Base-by-base conservation (phyloP, 2,113 vertebrate genomes). In the Collichthys lucidus region DNA sequence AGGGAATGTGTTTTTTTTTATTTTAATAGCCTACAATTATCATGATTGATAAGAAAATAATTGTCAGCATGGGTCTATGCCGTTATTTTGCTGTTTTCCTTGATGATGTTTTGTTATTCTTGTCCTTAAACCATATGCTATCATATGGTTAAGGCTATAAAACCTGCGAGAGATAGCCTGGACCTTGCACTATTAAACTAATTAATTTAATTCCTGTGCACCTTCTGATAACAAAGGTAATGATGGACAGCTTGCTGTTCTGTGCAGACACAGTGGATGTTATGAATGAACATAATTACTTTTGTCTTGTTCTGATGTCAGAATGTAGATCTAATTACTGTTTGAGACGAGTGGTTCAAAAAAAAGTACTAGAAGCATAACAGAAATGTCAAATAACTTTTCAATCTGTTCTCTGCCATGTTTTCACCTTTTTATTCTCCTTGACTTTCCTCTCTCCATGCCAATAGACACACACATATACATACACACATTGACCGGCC, bases 401-500 rank as follows among this genome's bases (percentile, higher is more conserved):
- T 42, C 26, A 74, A 0, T 42, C 20, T 57, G 47, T 56, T 15
- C 16, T 31, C 52, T 20, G 16, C 14, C 11, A 42, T 62, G 20
- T 19, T 70, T 79, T 56, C 4, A 46, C 67, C 29, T 75, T 26
- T 22, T 14, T 53, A 11, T n/a, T 73, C 5, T 56, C 24, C 0
- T 68, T 72, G 61, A 17, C 46, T 69, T 68, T 19, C 64, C 42
- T 80, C 66, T 78, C 40, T 22, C 22, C 22, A 16, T 71, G 46
- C 60, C 69, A 40, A 14, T 59, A 67, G 9, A 73, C 42, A 49
- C 63, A 77, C 31, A 63, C 62, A 77, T 60, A 74, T 46, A 62
- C 61, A 24, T 60, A 79, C 79, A 86, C 82, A 74, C 90, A 89
- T 59, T 53, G 70, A 11, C 64, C 64, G 69, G 64, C 60, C 57